Evolutionary conservation across 23 tunicate species (phyloP), one percentile per base, ranked within the genome.

Genomic region (Ascidia mentula): DNA sequence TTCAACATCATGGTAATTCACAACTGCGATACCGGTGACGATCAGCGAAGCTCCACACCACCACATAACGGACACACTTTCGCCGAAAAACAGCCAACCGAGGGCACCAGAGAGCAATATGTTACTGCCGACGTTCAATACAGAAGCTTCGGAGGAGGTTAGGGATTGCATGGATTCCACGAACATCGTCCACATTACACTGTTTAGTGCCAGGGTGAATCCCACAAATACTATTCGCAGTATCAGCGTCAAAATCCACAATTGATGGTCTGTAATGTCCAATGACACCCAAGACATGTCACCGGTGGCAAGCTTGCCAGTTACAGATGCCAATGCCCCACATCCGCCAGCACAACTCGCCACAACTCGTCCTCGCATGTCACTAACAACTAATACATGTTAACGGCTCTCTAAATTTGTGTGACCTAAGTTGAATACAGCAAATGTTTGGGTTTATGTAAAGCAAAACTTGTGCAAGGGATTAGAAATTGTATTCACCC

Each of bases 91-190:
- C 13, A 90, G 26, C 84, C 86, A 73, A 3, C 96, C 96, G 45
- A 82, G 39, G 17, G 78, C 42, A 34, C 90, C 96, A 60, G 96
- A 90, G 18, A 85, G 13, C 37, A 90, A 53, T 36, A 90, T 85
- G 45, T 90, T 90, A 7, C 90, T 32, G 22, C 87, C 90, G 31
- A 82, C 82, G 73, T 90, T 90, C 12, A 90, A 18, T 6, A 90
- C 96, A 34, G 86, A 69, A 13, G 96, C 96, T 77, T 85, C 96
- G 17, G 87, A 78, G 0, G 96, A 79, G 9, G 35, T 46, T 31
- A 90, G 38, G 3, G 36, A 36, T 76, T 90, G 96, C 90, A 90
- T 85, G 12, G 96, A 90, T 81, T 90, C 96, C 60, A 85, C 88
- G 81, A 90, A 90, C 6, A 85, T 3, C 32, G 83, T 74, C 96